These are phyloP conservation scores for Anguilla japonica DNA, from an alignment of 2,113 vertebrate species.

Conservation along the genomic window DNA sequence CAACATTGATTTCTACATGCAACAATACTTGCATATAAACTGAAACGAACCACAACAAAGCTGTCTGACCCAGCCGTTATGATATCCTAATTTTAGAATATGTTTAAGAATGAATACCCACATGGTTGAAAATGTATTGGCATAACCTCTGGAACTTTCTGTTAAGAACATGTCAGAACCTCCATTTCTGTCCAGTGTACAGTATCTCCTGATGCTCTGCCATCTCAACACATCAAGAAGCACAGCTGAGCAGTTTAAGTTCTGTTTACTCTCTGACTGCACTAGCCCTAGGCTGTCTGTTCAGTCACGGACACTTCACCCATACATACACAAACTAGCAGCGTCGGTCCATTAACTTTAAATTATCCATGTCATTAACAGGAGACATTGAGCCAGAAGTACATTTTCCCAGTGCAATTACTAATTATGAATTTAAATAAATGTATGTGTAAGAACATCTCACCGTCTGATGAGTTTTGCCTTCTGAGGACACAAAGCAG, in stretches of 20 bases:
- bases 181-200: neutral
- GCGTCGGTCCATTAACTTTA: neutral
- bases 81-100: too few relatives aligned
- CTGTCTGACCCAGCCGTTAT: neutral
- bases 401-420: neutral
- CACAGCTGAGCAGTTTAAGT: neutral
- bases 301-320: neutral
- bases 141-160: neutral
- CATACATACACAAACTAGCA: neutral
- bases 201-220: neutral
- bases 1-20: too few relatives aligned
- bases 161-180: neutral
- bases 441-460: constrained; percentile 5
- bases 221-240: neutral
- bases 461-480: neutral
- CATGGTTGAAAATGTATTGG: too few relatives aligned
- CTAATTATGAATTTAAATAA: neutral
- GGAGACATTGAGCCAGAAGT: neutral
- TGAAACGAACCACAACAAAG: neutral
- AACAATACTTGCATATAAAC: neutral
- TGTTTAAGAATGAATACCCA: too few relatives aligned
- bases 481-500: neutral
- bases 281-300: neutral
- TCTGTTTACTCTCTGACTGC: neutral
- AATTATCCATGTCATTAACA: neutral